A percentile compares a stretch with the other conserved stretches of the same genome.
Conservation (phyloP, 1,140 invertebrate genomes). For the Ditylenchus dipsaci region DNA sequence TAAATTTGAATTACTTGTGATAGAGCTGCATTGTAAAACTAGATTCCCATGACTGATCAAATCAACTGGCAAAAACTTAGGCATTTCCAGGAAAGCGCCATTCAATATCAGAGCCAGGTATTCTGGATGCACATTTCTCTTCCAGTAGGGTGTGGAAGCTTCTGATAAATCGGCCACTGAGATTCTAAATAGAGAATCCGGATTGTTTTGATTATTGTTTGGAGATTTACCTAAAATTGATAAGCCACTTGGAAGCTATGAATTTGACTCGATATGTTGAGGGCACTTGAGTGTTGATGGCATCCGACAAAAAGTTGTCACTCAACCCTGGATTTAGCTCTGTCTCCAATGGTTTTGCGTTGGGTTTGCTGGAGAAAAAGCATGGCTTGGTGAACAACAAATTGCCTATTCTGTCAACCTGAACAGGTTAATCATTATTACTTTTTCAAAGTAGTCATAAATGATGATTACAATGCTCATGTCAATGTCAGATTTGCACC, state of each 20-base stretch:
- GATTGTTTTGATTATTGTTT: not conserved
- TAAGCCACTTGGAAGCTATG: conserved; percentile 27
- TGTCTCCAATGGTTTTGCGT: not conserved
- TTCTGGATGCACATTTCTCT: conserved; percentile 27
- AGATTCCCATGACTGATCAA: conserved; percentile 16
- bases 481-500: conserved; percentile 37
- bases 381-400: conserved; percentile 25
- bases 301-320: conserved; percentile 19
- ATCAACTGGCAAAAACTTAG: conserved; percentile 26
- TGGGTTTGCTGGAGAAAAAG: conserved; percentile 7
- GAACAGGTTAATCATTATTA: too few relatives aligned
- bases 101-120: conserved; percentile 20
- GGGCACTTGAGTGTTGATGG: conserved; percentile 17
- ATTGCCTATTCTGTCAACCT: conserved; percentile 29
- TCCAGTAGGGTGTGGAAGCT: not conserved
- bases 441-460: too few relatives aligned
- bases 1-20: conserved; percentile 23
- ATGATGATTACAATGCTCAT: conserved; percentile 18
- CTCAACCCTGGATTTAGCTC: conserved; percentile 6
- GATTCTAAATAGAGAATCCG: conserved; percentile 18
- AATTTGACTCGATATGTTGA: conserved; percentile 28
- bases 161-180: conserved; percentile 29
- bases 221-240: conserved; percentile 27
- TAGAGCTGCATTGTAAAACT: conserved; percentile 27
- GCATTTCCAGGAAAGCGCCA: conserved; percentile 31